A percentile compares a stretch with the other conserved stretches of the same genome.
Evolutionary conservation across 2,797 vertebrate species (phyloP).

Genomic region (Semotilus atromaculatus): DNA sequence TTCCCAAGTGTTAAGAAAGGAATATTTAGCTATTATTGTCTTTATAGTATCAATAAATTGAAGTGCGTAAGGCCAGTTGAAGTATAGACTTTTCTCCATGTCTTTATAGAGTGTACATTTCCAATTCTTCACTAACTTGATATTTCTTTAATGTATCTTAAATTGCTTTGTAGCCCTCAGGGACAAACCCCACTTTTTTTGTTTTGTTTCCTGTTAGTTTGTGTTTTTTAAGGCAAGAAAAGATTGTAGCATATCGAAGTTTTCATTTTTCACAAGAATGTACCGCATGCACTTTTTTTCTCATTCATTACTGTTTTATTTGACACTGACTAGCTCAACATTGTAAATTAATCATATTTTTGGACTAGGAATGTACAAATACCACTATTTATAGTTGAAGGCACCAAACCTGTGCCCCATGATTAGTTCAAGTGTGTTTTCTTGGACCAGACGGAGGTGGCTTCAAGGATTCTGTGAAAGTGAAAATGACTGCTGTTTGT

Average conservation of each 20-base stretch:
- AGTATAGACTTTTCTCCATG: not conserved
- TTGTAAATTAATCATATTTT: slow-evolving; percentile 58
- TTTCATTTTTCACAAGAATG: slow-evolving; percentile 34
- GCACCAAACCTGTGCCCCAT: slow-evolving; percentile 47
- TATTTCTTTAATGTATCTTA: not conserved
- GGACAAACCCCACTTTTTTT: slow-evolving; percentile 58
- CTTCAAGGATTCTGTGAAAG: slow-evolving; percentile 58
- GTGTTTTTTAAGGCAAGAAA: slow-evolving; percentile 20
- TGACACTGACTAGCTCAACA: slow-evolving; percentile 68
- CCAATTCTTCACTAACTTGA: not conserved
- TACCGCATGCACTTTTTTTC: slow-evolving; percentile 70
- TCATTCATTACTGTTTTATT: slow-evolving; percentile 59
- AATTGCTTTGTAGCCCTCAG: slow-evolving; percentile 76
- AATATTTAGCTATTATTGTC: not conserved
- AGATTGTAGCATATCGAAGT: slow-evolving; percentile 21
- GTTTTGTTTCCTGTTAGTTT: slow-evolving; percentile 45
- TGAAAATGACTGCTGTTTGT: slow-evolving; percentile 56
- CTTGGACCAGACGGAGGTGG: slow-evolving; percentile 38
- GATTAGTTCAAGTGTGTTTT: slow-evolving; percentile 57
- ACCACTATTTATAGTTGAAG: slow-evolving; percentile 71
- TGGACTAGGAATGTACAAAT: slow-evolving; percentile 76
- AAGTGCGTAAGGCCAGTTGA: not conserved
- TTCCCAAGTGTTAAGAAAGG: slow-evolving; percentile 5
- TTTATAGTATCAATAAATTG: not conserved
- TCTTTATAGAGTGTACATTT: not conserved